Percentiles rank a stretch among this genome's conserved stretches.
Conservation (phyloP, 2,888 invertebrate genomes). For the Vanessa cardui region DNA sequence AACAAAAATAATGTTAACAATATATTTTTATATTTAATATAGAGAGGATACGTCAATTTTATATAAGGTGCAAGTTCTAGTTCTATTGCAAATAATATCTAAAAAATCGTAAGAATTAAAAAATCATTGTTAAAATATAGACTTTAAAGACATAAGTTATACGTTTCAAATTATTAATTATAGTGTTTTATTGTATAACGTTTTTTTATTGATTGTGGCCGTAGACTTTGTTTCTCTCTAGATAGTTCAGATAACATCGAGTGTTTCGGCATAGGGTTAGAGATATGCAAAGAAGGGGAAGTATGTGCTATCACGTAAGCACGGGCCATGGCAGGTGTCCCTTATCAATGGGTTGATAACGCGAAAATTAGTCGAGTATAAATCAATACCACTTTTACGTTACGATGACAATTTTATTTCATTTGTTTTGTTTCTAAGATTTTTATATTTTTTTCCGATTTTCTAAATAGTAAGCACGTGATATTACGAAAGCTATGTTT, state of each 20-base stretch:
- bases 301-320: constrained; percentile 61
- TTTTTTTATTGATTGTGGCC: neutral
- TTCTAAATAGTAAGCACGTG: no score
- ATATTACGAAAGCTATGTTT: neutral
- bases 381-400: constrained; percentile 72
- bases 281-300: constrained; percentile 66
- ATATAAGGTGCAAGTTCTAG: no score
- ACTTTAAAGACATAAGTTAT: no score
- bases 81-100: no score
- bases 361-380: constrained; percentile 66
- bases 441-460: no score
- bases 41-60: no score
- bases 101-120: no score
- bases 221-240: constrained; percentile 12
- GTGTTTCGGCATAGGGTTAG: constrained; percentile 52
- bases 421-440: neutral
- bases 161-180: no score
- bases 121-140: no score
- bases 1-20: no score
- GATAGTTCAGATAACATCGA: constrained; percentile 36
- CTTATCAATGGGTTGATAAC: constrained; percentile 73
- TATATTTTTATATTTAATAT: no score
- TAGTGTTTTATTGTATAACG: no score
- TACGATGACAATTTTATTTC: constrained; percentile 22
- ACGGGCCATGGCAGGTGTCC: constrained; percentile 62